Evolutionary conservation across 2,888 invertebrate genomes (phyloP), one percentile per base, ranked within the genome.

Genomic region (Fragum whitleyi): DNA sequence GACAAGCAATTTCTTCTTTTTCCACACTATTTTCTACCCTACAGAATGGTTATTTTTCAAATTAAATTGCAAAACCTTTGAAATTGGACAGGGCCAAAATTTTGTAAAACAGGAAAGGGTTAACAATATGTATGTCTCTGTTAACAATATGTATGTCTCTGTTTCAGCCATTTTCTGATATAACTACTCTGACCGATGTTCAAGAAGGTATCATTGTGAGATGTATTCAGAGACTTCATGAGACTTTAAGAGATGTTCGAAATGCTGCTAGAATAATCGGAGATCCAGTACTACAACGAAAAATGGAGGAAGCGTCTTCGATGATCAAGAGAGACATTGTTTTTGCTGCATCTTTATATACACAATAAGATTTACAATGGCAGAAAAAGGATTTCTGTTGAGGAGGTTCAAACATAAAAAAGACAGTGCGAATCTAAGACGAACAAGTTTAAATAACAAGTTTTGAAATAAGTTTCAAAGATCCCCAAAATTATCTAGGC

Each of bases 121-220:
- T 47, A 57, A n/a, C 2, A 14, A 23, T 57, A 3, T 19, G 2
- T 57, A 6, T 69, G 23, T 21, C 14, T 55, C 9, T 9, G 47
- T 47, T 47, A 57, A n/a, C 2, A 14, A 23, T 57, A 3, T 19
- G 2, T 57, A 6, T 69, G 23, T 21, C 14, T 55, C 9, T 9
- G n/a, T 88, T 87, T 26, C 90, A 94, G 93, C 97, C 98, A 0
- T 99, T 99, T 94, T 96, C 97, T 0, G 97, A 98, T 91, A 98
- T 99, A 79, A 98, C 98, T 96, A 95, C 96, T 87, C 94, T 98
- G 73, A 99, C 98, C 0, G 97, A 98, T 84, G 96, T 98, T 0
- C 99, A 99, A 93, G 99, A 99, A 94, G 99, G 99, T 0, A 97
- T 99, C 82, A 99, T 99, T 89, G 99, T 99, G 0, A 95, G 99